Conservation (phyloP, 1,140 invertebrate genomes). For the Riptortus pedestris region DNA sequence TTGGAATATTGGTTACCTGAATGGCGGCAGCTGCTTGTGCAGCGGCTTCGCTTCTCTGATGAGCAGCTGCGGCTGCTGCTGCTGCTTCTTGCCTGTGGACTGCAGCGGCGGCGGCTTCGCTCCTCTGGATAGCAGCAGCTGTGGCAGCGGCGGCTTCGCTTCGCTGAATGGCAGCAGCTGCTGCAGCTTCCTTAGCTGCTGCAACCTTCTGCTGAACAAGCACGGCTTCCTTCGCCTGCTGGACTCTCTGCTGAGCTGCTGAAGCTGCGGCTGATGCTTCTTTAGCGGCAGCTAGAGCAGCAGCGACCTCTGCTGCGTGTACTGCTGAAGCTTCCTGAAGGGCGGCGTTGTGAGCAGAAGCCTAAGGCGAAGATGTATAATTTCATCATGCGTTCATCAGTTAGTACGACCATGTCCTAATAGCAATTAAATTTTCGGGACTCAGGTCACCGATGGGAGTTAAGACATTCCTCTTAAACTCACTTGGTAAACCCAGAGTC, state of each 20-base stretch:
- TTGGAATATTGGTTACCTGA: conserved; percentile 29
- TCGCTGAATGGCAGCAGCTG: conserved; percentile 41
- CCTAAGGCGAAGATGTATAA: no score
- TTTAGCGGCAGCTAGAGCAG: conserved; percentile 42
- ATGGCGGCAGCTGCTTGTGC: conserved; percentile 39
- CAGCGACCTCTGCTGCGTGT: conserved; percentile 39
- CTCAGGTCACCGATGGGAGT: no score
- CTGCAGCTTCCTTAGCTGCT: conserved; percentile 42
- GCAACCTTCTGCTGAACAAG: conserved; percentile 44
- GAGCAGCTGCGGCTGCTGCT: conserved; percentile 40
- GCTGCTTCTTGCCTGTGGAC: conserved; percentile 42
- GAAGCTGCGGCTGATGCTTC: conserved; percentile 42
- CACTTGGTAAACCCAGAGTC: no score
- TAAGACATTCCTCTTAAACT: no score
- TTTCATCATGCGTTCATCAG: no score
- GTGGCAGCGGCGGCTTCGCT: conserved; percentile 43
- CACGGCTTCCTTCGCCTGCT: conserved; percentile 43
- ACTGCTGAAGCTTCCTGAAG: conserved; percentile 25
- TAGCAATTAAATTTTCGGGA: no score
- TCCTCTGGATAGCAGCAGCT: conserved; percentile 39
- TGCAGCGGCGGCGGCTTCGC: conserved; percentile 38
- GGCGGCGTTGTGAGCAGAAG: conserved; percentile 19
- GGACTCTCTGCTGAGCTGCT: conserved; percentile 42
- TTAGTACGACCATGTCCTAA: no score
- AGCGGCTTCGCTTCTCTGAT: conserved; percentile 38